Evolutionary conservation across 2,113 vertebrate species (phyloP).

Genomic region (Anguilla japonica): DNA sequence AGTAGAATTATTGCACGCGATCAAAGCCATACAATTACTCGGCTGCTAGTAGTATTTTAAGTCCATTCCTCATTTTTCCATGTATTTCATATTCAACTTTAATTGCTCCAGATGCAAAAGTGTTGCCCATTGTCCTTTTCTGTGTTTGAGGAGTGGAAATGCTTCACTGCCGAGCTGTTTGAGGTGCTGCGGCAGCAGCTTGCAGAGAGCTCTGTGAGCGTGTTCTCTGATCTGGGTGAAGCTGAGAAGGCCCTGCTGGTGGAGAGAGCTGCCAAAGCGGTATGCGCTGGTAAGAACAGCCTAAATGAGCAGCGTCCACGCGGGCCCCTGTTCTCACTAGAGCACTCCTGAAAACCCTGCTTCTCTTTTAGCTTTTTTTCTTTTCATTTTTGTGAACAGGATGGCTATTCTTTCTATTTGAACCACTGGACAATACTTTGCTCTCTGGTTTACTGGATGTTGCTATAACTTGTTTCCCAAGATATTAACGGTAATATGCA

Average conservation of each 20-base stretch:
- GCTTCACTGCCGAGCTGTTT: constrained; percentile 30
- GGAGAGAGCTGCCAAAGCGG: constrained; percentile 39
- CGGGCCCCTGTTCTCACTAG: background rate
- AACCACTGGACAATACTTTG: background rate
- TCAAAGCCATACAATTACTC: background rate
- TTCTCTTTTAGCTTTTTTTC: background rate
- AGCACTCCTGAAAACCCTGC: background rate
- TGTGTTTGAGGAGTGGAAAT: constrained; percentile 39
- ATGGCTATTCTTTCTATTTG: background rate
- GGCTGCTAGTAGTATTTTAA: background rate
- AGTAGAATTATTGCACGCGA: background rate
- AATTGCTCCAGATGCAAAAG: background rate
- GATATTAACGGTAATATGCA: too few relatives aligned
- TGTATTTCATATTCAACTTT: background rate
- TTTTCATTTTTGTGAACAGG: background rate
- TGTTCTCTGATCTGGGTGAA: constrained; percentile 43
- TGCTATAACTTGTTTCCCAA: too few relatives aligned
- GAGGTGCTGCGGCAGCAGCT: constrained; percentile 46
- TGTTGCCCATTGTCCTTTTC: background rate
- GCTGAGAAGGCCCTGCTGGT: constrained; percentile 41
- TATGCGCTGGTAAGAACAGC: constrained; percentile 35
- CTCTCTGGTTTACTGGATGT: background rate
- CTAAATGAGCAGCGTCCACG: background rate
- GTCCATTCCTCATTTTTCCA: background rate
- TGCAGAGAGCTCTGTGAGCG: constrained; percentile 34